Conservation (phyloP, 2,888 invertebrate species). For the Parnassius smintheus region DNA sequence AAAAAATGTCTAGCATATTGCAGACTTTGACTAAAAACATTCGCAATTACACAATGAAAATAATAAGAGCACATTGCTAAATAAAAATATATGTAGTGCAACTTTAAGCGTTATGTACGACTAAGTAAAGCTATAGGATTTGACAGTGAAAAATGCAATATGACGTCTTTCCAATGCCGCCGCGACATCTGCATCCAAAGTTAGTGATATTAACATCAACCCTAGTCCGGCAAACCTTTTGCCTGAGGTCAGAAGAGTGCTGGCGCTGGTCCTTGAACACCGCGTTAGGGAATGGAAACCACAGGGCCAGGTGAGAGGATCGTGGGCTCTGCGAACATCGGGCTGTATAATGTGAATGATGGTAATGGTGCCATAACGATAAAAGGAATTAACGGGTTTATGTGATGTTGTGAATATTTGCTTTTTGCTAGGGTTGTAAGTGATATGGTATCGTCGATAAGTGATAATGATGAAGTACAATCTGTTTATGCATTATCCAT, state of each 20-base stretch:
- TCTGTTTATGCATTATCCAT: background rate
- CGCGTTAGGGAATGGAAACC: slow-evolving; percentile 83
- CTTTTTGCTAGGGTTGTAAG: background rate
- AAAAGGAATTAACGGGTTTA: background rate
- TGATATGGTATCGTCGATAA: background rate
- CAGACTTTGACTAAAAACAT: too few relatives aligned
- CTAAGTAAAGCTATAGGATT: background rate
- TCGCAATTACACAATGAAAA: too few relatives aligned
- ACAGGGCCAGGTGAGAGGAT: slow-evolving; percentile 79
- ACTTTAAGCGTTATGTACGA: too few relatives aligned
- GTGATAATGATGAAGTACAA: slow-evolving; percentile 5
- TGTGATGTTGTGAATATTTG: slow-evolving; percentile 2
- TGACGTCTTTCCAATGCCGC: slow-evolving; percentile 15
- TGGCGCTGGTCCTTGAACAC: slow-evolving; percentile 78
- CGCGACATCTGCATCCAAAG: slow-evolving; percentile 26
- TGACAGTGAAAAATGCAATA: background rate
- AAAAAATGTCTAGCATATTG: too few relatives aligned
- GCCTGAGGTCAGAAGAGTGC: slow-evolving; percentile 73
- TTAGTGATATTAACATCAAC: slow-evolving; percentile 28
- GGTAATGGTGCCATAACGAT: background rate
- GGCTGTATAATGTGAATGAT: slow-evolving; percentile 35
- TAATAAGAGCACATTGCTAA: too few relatives aligned
- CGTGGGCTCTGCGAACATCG: slow-evolving; percentile 79
- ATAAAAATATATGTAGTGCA: too few relatives aligned
- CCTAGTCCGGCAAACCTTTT: slow-evolving; percentile 65